These are phyloP conservation scores for Gasterosteus aculeatus DNA, from an alignment of 2,113 vertebrate species.

Conservation along the genomic window DNA sequence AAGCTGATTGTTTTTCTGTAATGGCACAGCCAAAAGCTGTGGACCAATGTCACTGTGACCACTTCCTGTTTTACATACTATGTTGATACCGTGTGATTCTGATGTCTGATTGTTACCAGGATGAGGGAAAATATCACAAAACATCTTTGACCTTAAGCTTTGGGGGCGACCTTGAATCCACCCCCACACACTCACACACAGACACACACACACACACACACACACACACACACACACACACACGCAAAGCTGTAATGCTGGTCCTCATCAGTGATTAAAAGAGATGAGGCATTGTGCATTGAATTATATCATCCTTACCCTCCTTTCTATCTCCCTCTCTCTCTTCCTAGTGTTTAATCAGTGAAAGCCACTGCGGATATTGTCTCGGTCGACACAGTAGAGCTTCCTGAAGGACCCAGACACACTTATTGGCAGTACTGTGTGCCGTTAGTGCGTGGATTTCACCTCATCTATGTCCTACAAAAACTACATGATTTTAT, in stretches of 20 bases:
- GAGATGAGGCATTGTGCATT: conserved; percentile 13
- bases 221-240: conserved; percentile 10
- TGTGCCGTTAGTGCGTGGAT: background rate
- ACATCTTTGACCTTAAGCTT: conserved; percentile 5
- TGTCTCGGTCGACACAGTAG: conserved; percentile 12
- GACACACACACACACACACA: conserved; percentile 7
- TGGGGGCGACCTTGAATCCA: background rate
- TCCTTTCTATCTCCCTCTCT: conserved; percentile 7
- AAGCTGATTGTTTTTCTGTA: background rate
- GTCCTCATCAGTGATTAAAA: conserved; percentile 36
- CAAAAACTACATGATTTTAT: background rate
- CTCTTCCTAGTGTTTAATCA: conserved; percentile 25
- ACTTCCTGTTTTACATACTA: background rate
- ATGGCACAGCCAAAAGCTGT: background rate
- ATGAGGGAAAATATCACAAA: background rate
- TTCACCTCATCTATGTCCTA: background rate
- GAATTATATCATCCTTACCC: conserved; percentile 4
- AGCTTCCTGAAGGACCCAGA: conserved; percentile 2
- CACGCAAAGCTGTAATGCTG: background rate
- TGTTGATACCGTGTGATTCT: background rate
- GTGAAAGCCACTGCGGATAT: conserved; percentile 14
- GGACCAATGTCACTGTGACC: background rate
- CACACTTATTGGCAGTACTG: background rate
- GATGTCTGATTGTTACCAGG: background rate
- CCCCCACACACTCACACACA: background rate